Conservation (phyloP, 1,140 invertebrate genomes). For the Cecropterus lyciades region DNA sequence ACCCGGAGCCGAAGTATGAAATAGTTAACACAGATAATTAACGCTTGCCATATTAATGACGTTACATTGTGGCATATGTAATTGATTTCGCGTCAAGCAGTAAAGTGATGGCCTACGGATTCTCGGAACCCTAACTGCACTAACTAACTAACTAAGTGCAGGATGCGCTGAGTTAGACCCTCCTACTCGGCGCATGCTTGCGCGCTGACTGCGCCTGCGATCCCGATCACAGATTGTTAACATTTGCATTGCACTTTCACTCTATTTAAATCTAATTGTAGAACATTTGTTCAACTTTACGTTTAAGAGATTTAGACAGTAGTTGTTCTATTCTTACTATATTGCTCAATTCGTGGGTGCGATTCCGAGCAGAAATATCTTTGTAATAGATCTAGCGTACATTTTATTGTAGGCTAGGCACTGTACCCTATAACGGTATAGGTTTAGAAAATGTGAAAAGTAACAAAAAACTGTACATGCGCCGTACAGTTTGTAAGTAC, state of each 20-base stretch:
- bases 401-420: too few species aligned
- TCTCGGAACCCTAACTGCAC: conserved; percentile 8
- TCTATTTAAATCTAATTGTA: background rate
- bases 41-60: background rate
- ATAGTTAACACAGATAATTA: background rate
- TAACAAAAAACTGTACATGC: too few species aligned
- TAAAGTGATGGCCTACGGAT: conserved; percentile 10
- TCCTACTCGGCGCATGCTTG: conserved; percentile 27
- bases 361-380: too few species aligned
- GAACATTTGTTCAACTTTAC: background rate
- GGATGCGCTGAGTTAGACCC: conserved; percentile 16
- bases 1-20: background rate
- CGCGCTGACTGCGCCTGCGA: background rate
- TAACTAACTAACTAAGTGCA: conserved; percentile 1
- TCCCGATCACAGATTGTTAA: background rate
- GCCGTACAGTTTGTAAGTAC: too few species aligned
- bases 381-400: too few species aligned
- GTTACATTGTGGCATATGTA: conserved; percentile 4
- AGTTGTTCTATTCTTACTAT: background rate
- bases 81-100: conserved; percentile 13
- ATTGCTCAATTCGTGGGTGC: background rate
- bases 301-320: background rate
- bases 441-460: too few species aligned
- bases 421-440: too few species aligned
- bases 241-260: conserved; percentile 28